Percentiles rank a stretch among this genome's conserved stretches.
These are phyloP conservation scores for Zapus hudsonius DNA, from an alignment of 2,113 vertebrate genomes.

Conservation along the genomic window DNA sequence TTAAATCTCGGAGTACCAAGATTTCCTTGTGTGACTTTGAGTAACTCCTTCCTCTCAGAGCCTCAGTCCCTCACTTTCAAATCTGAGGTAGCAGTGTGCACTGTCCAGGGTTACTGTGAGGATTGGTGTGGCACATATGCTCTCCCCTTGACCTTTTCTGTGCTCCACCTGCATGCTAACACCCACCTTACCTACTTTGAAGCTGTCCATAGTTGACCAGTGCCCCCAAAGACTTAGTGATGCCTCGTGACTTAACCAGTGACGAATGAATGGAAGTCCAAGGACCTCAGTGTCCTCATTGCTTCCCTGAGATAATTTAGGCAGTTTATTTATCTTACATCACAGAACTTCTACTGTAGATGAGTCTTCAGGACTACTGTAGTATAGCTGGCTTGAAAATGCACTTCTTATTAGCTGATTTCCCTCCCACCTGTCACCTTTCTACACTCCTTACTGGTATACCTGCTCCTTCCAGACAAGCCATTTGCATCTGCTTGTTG, in stretches of 20 bases:
- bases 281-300: not conserved
- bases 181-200: not conserved
- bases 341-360: not conserved
- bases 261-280: not conserved
- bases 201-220: not conserved
- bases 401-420: not conserved
- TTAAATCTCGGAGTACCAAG: not conserved
- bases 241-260: not conserved
- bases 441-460: not conserved
- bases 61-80: not conserved
- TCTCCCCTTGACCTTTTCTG: not conserved
- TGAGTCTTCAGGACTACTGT: not conserved
- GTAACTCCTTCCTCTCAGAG: not conserved
- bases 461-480: not conserved
- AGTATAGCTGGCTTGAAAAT: not conserved
- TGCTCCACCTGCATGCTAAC: not conserved
- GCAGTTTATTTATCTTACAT: slow-evolving; percentile 3
- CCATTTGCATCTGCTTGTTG: not conserved
- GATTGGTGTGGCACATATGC: not conserved
- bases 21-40: not conserved
- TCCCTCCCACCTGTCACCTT: not conserved
- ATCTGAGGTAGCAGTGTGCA: not conserved
- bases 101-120: not conserved
- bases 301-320: not conserved
- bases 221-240: not conserved